Base-by-base conservation (phyloP, 2,888 invertebrate genomes). In the Leptinotarsa haldemani region DNA sequence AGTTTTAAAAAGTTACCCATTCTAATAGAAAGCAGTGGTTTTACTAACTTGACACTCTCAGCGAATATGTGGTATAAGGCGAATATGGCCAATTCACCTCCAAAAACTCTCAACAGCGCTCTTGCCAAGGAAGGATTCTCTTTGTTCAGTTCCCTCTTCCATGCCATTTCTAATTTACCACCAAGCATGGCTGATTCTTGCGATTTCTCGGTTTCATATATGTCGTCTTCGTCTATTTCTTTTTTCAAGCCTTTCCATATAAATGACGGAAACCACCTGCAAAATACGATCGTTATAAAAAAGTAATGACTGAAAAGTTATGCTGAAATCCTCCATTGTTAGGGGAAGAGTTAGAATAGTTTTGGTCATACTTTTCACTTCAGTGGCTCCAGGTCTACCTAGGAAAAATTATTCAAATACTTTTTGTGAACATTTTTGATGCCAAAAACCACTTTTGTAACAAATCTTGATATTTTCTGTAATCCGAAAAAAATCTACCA, bases 251-350 rank as follows among this genome's bases (percentile, higher is more conserved):
- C 90, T 80, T 87, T 87, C 47, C 83, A 79, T 78, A 90, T 89
- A 46, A 88, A 82, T 2, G 88, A 88, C 53, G 88, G 83, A 4
- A 88, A 83, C 89, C 90, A 90, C 82, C 90, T 90, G 79, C 73
- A 87, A 85, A 56, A 9, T 16, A 15, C 5, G 9, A 9, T 40
- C 40, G 9, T 30, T 30, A 30, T 7, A 30, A 30, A 30, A 30
- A 30, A 30, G 30, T 30, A 7, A 30, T 30, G 30, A 7, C 30
- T 30, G 30, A 7, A 30, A 30, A 4, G 5, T 30, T 30, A 30
- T 30, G 5, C 30, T 30, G 7, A 7, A 30, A 30, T 5, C 30
- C 7, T 30, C 30, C 30, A 7, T 30, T 30, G 30, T 30, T 30
- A 30, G 7, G 25, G 1, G 0, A 25, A 25, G 25, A 25, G 25